Base-by-base conservation (phyloP, 2,113 vertebrate genomes). In the Brachyhypopomus gauderio region DNA sequence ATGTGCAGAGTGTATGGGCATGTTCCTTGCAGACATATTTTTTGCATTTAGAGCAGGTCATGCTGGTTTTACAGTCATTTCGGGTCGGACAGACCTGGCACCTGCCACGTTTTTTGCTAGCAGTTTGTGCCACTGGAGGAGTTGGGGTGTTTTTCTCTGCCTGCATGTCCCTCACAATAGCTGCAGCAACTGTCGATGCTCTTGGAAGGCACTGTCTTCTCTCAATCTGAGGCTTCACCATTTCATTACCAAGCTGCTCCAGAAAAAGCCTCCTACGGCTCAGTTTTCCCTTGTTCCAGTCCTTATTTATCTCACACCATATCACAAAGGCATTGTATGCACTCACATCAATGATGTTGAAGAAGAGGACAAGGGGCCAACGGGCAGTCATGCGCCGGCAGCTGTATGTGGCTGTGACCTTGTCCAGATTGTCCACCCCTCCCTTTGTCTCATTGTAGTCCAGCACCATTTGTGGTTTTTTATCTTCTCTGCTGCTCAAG, bases 261-360 rank as follows among this genome's bases (percentile, higher is more conserved):
- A n/a, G n/a, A n/a, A n/a, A n/a, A n/a, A n/a, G n/a, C n/a, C n/a
- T n/a, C n/a, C n/a, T n/a, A n/a, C n/a, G n/a, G n/a, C n/a, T n/a
- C n/a, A n/a, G n/a, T n/a, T n/a, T n/a, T n/a, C n/a, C n/a, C n/a
- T n/a, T n/a, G n/a, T n/a, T n/a, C n/a, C n/a, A n/a, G n/a, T n/a
- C n/a, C n/a, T n/a, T n/a, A n/a, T n/a, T n/a, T n/a, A n/a, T n/a
- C n/a, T n/a, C n/a, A n/a, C n/a, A n/a, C n/a, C n/a, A n/a, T n/a
- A n/a, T n/a, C n/a, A n/a, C n/a, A n/a, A n/a, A n/a, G n/a, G n/a
- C n/a, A n/a, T n/a, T n/a, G n/a, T n/a, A n/a, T n/a, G n/a, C n/a
- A n/a, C n/a, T n/a, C n/a, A n/a, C 62, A 73, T 83, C 71, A 62
- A 73, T 77, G 66, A 85, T 82, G 79, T 85, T 74, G 75, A 77